Evolutionary conservation across 2,888 invertebrate species (phyloP), one percentile per base, ranked within the genome.

Genomic region (Trichopria drosophilae): DNA sequence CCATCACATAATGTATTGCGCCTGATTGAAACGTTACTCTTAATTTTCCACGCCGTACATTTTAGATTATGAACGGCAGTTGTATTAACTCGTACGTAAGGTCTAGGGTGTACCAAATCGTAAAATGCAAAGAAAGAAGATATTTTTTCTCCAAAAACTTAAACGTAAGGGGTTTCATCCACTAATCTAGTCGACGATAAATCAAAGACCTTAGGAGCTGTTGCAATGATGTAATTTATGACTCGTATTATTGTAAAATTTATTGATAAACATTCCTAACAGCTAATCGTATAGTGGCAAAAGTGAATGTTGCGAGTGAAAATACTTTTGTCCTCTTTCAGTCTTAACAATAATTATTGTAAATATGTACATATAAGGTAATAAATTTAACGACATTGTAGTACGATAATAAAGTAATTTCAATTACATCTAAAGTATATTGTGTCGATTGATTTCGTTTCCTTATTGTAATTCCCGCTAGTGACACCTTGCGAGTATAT

Each of bases 361-460:
- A 70, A 59, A 70, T 70, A 69, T 70, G 69, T 70, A 68, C 53
- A 69, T 68, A 67, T 59, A 60, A 34, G 48, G 54, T 51, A 40
- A 54, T 58, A 62, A 53, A 56, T 60, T 58, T 54, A 59, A 56
- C 57, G 59, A 63, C 62, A 55, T 65, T 59, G 59, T 44, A 45
- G 42, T 54, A 52, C 44, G 28, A 42, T 50, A 55, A 57, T 59
- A 59, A 59, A 60, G 55, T 36, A 32, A 41, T 49, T 43, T 45
- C 41, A 62, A 53, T 46, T 37, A 52, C 29, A 42, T 46, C 35
- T 31, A 42, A 35, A 26, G 20, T 41, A 34, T 18, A 22, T 3
- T 24, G 6, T 40, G 2, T 31, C 16, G 29, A 13, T 42, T 28
- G 24, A 20, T 41, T 10, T 16, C n/a, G n/a, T n/a, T n/a, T n/a